These are phyloP conservation scores for Ptiloglossa arizonensis DNA, from an alignment of 1,140 invertebrate species.

Conservation along the genomic window DNA sequence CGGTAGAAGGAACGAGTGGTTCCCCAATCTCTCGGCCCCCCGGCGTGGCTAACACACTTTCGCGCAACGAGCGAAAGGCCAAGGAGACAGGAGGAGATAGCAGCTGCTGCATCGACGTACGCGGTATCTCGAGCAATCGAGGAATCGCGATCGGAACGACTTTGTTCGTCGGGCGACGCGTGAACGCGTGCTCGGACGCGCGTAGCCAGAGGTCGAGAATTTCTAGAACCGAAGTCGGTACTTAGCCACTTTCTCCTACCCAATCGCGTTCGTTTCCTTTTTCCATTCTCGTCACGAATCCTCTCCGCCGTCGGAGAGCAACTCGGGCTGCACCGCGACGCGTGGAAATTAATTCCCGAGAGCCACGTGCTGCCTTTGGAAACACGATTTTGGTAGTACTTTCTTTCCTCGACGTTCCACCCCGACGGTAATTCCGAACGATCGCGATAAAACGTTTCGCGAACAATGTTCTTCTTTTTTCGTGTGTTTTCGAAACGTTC, in stretches of 20 bases:
- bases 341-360: not conserved
- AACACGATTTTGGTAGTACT: too few species aligned
- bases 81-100: not conserved
- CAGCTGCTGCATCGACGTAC: not conserved
- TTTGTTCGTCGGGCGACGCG: not conserved
- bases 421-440: not conserved
- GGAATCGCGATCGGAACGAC: not conserved
- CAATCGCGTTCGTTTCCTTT: slow-evolving; percentile 56
- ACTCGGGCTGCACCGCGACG: not conserved
- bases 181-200: not conserved
- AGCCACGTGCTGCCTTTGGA: too few species aligned
- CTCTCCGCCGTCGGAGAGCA: not conserved
- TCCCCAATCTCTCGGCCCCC: not conserved
- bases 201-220: slow-evolving; percentile 53
- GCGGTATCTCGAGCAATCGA: not conserved
- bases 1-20: not conserved
- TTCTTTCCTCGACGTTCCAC: too few species aligned
- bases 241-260: slow-evolving; percentile 65
- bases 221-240: slow-evolving; percentile 58
- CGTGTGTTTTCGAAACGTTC: too few species aligned
- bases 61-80: not conserved
- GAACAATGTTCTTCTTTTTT: too few species aligned
- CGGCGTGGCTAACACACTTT: not conserved
- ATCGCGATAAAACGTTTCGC: too few species aligned
- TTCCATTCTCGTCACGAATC: slow-evolving; percentile 47